Percentiles rank a stretch among this genome's conserved stretches.
Conservation (phyloP, 2,888 invertebrate species). For the Sinohyriopsis cumingii region DNA sequence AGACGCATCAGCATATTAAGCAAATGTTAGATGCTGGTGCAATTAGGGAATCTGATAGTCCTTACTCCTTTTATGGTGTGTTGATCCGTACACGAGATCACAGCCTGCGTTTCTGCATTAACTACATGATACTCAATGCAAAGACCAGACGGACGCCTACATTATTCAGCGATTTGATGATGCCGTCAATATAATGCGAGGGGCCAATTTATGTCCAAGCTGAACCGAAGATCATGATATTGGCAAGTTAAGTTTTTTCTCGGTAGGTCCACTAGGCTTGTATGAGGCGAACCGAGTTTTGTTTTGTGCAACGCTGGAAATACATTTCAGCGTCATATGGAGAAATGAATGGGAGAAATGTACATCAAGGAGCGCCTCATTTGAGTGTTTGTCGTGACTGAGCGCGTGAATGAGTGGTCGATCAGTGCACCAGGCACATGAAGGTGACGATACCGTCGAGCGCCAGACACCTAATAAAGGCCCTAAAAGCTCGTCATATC, state of each 20-base stretch:
- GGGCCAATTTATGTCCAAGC: slow-evolving; percentile 11
- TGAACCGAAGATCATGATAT: slow-evolving; percentile 9
- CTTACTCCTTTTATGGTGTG: slow-evolving; percentile 16
- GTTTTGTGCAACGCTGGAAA: slow-evolving; percentile 44
- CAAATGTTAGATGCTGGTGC: slow-evolving; percentile 14
- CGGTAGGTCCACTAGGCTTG: slow-evolving; percentile 22
- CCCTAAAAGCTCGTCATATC: no score
- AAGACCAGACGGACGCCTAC: slow-evolving; percentile 11
- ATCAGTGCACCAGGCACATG: no score
- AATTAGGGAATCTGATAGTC: slow-evolving; percentile 9
- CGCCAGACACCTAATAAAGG: no score
- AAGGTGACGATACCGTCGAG: no score
- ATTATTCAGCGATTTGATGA: slow-evolving; percentile 15
- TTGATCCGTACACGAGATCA: slow-evolving; percentile 16
- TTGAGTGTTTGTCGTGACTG: no score
- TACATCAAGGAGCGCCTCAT: slow-evolving; percentile 6
- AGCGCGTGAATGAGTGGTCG: no score
- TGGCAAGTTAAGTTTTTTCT: slow-evolving; percentile 36
- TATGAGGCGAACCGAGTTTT: slow-evolving; percentile 46
- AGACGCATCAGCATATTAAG: slow-evolving; percentile 12
- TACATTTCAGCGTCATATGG: slow-evolving; percentile 43
- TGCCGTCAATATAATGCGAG: slow-evolving; percentile 7
- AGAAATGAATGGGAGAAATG: slow-evolving; percentile 13
- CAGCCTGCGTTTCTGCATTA: slow-evolving; percentile 13
- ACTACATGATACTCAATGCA: slow-evolving; percentile 12